phyloP scores from a whole-genome alignment of 2,888 invertebrate genomes.

The Pseudoips prasinana region DNA sequence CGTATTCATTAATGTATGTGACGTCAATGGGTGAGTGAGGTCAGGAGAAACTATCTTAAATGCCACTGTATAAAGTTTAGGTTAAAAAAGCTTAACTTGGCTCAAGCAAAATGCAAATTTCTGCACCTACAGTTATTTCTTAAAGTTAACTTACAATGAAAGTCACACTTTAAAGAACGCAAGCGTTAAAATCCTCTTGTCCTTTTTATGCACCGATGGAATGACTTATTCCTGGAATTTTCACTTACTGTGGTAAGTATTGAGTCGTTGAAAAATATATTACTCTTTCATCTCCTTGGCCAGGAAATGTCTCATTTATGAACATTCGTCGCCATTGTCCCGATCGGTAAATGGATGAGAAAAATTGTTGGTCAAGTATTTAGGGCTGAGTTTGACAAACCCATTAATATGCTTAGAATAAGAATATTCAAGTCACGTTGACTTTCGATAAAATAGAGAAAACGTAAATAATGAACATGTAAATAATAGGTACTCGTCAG shows the following conservation, averaged over 20 bases:
- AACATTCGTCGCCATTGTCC: conserved; percentile 34
- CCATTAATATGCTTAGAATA: conserved; percentile 13
- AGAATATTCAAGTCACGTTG: conserved; percentile 12
- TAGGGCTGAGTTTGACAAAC: conserved; percentile 10
- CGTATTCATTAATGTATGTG: too few species aligned
- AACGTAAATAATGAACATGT: too few species aligned
- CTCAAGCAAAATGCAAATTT: too few species aligned
- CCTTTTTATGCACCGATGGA: not conserved
- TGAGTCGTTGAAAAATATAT: conserved; percentile 48
- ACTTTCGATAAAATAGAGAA: too few species aligned
- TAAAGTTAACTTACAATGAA: too few species aligned
- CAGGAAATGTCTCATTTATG: conserved; percentile 57
- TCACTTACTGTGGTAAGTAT: conserved; percentile 15
- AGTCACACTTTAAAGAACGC: too few species aligned
- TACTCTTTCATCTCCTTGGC: conserved; percentile 51
- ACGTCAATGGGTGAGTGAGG: too few species aligned
- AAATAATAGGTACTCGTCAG: conserved; percentile 2
- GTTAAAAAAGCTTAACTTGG: too few species aligned
- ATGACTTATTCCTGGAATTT: conserved; percentile 10
- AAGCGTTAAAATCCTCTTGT: too few species aligned
- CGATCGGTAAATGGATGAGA: conserved; percentile 13
- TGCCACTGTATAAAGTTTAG: too few species aligned
- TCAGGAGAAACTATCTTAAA: too few species aligned
- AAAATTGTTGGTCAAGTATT: conserved; percentile 18
- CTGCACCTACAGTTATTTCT: too few species aligned